phyloP scores from a whole-genome alignment of 2,888 invertebrate genomes.

The Eupithecia tripunctaria region DNA sequence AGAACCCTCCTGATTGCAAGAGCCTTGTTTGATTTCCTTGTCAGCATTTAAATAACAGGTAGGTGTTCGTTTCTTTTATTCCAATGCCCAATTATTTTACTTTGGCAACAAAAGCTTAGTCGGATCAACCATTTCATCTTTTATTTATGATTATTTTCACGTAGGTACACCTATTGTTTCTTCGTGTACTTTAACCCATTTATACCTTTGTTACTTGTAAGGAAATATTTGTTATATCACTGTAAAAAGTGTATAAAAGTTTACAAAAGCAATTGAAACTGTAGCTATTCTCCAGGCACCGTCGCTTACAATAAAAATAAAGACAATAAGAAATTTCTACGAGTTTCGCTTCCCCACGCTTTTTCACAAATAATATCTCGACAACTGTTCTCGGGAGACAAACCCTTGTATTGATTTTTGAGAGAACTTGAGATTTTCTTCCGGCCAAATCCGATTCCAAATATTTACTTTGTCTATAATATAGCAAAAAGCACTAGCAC shows the following conservation, averaged over 20 bases:
- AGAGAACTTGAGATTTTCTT: not conserved
- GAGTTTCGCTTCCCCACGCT: constrained; percentile 27
- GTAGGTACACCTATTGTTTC: not conserved
- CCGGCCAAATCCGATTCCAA: not conserved
- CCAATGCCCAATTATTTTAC: constrained; percentile 3
- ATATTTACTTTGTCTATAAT: not conserved
- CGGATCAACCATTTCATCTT: not conserved
- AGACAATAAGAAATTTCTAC: constrained; percentile 34
- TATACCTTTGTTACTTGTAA: not conserved
- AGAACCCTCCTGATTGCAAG: constrained; percentile 54
- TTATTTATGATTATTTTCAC: not conserved
- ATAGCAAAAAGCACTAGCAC: not conserved
- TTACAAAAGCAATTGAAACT: constrained; percentile 34
- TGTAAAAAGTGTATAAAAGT: constrained; percentile 17
- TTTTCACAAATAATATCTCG: constrained; percentile 30
- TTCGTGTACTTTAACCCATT: not conserved
- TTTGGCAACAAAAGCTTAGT: not conserved
- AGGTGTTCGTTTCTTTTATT: constrained; percentile 6
- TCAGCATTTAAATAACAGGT: constrained; percentile 56
- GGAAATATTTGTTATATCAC: not conserved
- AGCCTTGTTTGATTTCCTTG: constrained; percentile 59
- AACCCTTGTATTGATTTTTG: constrained; percentile 33
- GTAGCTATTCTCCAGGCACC: constrained; percentile 20
- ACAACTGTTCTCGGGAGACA: constrained; percentile 31
- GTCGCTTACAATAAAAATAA: constrained; percentile 25